phyloP scores from a whole-genome alignment of 2,113 vertebrate species.

The Acrocephalus arundinaceus region DNA sequence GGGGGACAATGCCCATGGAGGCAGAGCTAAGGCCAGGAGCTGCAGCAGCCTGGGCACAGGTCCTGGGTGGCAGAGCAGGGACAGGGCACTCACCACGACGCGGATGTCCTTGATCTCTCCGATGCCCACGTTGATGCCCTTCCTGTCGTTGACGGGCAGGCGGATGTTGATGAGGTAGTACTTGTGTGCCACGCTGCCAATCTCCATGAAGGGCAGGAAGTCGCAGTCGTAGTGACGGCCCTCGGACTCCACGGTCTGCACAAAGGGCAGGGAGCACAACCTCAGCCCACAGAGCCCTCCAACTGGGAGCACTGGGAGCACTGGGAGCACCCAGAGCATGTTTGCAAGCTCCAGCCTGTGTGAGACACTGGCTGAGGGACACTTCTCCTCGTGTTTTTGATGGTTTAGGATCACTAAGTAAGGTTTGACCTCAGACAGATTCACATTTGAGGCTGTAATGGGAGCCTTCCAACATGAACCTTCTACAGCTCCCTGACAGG shows the following conservation, averaged over 20 bases:
- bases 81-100: constrained; percentile 80
- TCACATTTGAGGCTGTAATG: not conserved
- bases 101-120: constrained; percentile 93
- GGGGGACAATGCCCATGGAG: accelerated
- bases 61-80: too few relatives aligned
- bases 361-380: not conserved
- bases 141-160: constrained; percentile 89
- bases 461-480: not conserved
- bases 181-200: constrained; percentile 93
- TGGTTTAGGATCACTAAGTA: not conserved
- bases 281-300: not conserved
- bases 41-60: too few relatives aligned
- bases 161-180: constrained; percentile 97
- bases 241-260: constrained; percentile 85
- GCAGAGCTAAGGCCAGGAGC: not conserved
- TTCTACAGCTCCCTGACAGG: not conserved
- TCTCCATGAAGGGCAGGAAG: constrained; percentile 93
- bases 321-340: not conserved
- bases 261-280: not conserved
- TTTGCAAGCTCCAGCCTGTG: not conserved
- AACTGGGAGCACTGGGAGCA: accelerated
- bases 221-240: constrained; percentile 94
- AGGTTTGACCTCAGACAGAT: not conserved
- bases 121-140: constrained; percentile 91
- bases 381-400: accelerated